Percentiles rank a stretch among this genome's conserved stretches.
Conservation (phyloP, 1,140 invertebrate genomes). For the Metopolophium dirhodum region DNA sequence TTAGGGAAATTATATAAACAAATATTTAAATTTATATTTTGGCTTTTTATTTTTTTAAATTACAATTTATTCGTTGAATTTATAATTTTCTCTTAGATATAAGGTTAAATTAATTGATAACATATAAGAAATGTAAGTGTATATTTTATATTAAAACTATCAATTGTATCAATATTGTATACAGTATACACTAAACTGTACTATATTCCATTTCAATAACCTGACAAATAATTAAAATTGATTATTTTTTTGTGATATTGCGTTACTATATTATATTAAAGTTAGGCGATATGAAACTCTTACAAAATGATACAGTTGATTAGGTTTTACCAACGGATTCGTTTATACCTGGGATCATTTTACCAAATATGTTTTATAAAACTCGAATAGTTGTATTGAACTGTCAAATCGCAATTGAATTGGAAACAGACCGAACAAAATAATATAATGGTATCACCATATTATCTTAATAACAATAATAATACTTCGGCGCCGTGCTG, state of each 20-base stretch:
- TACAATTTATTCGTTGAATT: neutral
- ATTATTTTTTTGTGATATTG: neutral
- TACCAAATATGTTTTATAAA: neutral
- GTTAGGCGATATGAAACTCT: neutral
- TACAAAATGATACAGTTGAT: neutral
- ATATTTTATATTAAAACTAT: neutral
- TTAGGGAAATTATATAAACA: neutral
- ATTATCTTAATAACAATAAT: slow-evolving; percentile 3
- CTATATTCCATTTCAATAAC: neutral
- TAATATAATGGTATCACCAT: neutral
- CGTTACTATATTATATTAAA: neutral
- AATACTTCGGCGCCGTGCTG: neutral
- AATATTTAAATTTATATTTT: neutral
- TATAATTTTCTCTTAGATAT: neutral
- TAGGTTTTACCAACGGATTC: slow-evolving; percentile 7
- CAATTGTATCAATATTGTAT: neutral
- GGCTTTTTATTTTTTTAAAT: neutral
- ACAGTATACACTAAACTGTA: neutral
- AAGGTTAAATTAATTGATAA: neutral
- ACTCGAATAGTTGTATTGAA: neutral
- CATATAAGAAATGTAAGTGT: neutral
- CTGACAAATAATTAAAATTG: neutral
- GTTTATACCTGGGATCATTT: neutral
- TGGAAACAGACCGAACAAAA: neutral
- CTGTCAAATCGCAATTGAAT: neutral